Evolutionary conservation across 2,888 invertebrate genomes (phyloP).

Genomic region (Byasa hedistus): DNA sequence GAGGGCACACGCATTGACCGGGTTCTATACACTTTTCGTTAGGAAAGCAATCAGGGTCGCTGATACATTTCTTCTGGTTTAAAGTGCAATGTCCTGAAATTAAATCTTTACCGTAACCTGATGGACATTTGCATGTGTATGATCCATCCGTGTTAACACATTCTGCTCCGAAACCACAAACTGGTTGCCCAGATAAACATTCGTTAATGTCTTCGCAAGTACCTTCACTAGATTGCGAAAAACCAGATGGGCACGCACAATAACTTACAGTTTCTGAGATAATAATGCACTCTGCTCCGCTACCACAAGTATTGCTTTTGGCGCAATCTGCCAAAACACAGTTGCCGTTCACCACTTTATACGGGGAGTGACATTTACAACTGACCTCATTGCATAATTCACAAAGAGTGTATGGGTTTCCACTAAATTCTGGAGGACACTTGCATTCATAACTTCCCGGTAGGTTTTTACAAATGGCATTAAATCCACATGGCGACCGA

Average conservation of each 20-base stretch:
- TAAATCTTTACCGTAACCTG: constrained; percentile 89
- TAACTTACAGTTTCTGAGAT: constrained; percentile 95
- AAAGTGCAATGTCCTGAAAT: constrained; percentile 90
- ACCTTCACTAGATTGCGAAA: constrained; percentile 86
- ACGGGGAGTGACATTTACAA: constrained; percentile 93
- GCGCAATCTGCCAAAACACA: constrained; percentile 92
- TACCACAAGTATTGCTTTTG: constrained; percentile 88
- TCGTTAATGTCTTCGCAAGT: constrained; percentile 93
- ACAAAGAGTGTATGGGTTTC: constrained; percentile 93
- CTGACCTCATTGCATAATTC: constrained; percentile 90
- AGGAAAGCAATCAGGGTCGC: constrained; percentile 89
- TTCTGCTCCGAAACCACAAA: constrained; percentile 92
- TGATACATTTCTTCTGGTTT: constrained; percentile 89
- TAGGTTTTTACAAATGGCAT: constrained; percentile 94
- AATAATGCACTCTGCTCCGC: constrained; percentile 93
- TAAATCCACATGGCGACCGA: constrained; percentile 91
- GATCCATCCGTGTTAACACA: constrained; percentile 90
- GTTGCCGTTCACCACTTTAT: constrained; percentile 89
- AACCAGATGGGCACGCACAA: constrained; percentile 95
- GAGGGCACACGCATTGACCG: constrained; percentile 94
- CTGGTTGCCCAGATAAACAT: constrained; percentile 86
- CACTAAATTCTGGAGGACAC: constrained; percentile 92
- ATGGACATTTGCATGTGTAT: constrained; percentile 89
- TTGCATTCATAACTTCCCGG: constrained; percentile 96
- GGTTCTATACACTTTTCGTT: constrained; percentile 96